Evolutionary conservation across 2,888 invertebrate genomes (phyloP), one percentile per base, ranked within the genome.

Genomic region (Ellobium chinense): DNA sequence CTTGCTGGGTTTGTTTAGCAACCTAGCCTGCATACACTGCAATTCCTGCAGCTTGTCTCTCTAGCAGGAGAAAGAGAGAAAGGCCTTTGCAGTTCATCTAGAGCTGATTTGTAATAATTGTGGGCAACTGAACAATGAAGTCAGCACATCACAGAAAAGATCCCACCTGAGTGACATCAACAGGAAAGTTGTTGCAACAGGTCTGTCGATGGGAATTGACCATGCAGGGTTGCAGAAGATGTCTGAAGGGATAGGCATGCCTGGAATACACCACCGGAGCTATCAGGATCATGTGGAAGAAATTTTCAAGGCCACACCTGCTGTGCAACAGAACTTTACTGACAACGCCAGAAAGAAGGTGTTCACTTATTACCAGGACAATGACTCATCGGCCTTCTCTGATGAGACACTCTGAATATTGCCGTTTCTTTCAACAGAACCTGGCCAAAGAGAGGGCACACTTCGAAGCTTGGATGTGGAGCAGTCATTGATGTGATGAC

Each of bases 361-460:
- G 18, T 24, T 14, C 58, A 58, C n/a, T 18, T 54, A 54, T 18
- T 54, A 54, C 54, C 9, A 18, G 18, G 54, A 54, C 9, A 54
- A 9, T 54, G 54, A 54, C 12, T 18, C 54, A 54, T 9, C 46
- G 7, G 46, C 46, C 46, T 46, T 46, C 46, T 46, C 46, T 46
- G 46, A 60, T 24, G 60, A 60, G 69, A 24, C 27, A 39, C 24
- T 24, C n/a, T 69, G 12, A 31, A 69, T 24, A 12, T 69, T 4
- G 46, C 69, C 29, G 69, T 69, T 14, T 24, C n/a, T 24, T 69
- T 69, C 24, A 39, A 69, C 37, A 39, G 69, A 39, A 39, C 18
- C n/a, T 69, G 69, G 69, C 39, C 18, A 27, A 69, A 69, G 27
- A 7, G 69, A n/a, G 69, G 37, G n/a, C 69, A 69, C 37, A 69